Conservation (phyloP, 2,797 vertebrate species). For the Premnoplex brunnescens region DNA sequence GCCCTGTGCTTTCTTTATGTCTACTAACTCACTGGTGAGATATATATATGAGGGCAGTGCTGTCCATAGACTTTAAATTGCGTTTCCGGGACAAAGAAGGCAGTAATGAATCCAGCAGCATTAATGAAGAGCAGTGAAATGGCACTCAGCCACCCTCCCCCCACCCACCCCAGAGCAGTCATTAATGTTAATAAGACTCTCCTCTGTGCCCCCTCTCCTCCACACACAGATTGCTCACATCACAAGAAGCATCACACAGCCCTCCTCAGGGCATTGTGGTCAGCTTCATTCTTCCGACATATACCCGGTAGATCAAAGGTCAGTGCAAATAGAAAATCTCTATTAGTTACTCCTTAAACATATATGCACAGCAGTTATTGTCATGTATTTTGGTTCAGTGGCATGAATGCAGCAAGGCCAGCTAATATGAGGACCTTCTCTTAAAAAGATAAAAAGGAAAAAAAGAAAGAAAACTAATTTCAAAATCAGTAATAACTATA, state of each 20-base stretch:
- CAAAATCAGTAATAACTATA: neutral
- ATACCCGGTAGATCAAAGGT: neutral
- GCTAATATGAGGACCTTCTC: neutral
- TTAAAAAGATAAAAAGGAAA: neutral
- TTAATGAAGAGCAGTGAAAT: neutral
- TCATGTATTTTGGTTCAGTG: neutral
- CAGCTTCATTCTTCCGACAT: neutral
- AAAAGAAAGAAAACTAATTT: neutral
- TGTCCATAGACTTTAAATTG: neutral
- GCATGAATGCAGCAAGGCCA: neutral
- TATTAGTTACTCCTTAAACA: neutral
- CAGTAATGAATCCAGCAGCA: neutral
- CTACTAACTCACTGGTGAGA: neutral
- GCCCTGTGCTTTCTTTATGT: neutral
- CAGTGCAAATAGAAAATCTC: neutral
- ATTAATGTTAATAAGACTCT: constrained; percentile 22
- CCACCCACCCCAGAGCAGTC: neutral
- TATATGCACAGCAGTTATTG: neutral
- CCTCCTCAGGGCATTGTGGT: neutral
- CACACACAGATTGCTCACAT: fast-evolving
- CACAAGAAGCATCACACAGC: neutral
- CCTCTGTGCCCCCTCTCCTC: neutral
- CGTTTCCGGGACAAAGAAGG: neutral
- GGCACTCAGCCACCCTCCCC: neutral
- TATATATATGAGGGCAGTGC: neutral